Base-by-base conservation (phyloP, 2,797 vertebrate species). In the Danio kyathit region DNA sequence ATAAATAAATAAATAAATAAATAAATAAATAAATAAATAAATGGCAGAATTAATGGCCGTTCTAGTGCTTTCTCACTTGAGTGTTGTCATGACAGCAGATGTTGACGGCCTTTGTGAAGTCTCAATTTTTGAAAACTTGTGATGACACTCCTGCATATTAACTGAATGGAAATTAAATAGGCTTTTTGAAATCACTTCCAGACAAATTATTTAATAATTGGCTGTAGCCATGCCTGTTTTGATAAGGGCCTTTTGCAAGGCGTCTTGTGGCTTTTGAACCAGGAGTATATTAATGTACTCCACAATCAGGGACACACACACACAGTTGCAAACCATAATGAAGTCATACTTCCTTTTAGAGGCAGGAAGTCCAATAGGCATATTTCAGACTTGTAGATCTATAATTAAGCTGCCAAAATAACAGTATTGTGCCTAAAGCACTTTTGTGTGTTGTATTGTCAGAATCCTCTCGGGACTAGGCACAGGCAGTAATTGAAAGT, bases 181-280 rank as follows among this genome's bases (percentile, higher is more conserved):
- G 17, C 49, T 54, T 8, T 56, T 41, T 59, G 16, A 78, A 69
- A 78, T 70, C 21, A 49, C 54, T 60, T 78, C 12, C 54, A 78
- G 54, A 0, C 44, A 78, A 60, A 59, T 70, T 60, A 77, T 48
- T 59, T 59, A 59, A 67, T 40, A 69, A 78, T 48, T 60, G 66
- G 54, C 40, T 29, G 5, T 6, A 65, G 74, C 38, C 60, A 65
- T 65, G 44, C 78, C 54, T 78, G 54, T 59, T 69, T 49, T 70
- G 52, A 65, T 56, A 57, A 41, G 51, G 19, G 43, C 6, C 6
- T n/a, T 64, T 44, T 77, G 52, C 21, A 46, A 46, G 43, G 19
- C 14, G 48, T 17, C 19, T 67, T 48, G 19, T 48, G 64, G 43
- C 10, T 67, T 66, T 48, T 76, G 7, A 46, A 56, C 40, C n/a